A percentile compares a stretch with the other conserved stretches of the same genome.
Conservation (phyloP, 35 echinoderm and acorn worm species). For the Hemicentrotus pulcherrimus region DNA sequence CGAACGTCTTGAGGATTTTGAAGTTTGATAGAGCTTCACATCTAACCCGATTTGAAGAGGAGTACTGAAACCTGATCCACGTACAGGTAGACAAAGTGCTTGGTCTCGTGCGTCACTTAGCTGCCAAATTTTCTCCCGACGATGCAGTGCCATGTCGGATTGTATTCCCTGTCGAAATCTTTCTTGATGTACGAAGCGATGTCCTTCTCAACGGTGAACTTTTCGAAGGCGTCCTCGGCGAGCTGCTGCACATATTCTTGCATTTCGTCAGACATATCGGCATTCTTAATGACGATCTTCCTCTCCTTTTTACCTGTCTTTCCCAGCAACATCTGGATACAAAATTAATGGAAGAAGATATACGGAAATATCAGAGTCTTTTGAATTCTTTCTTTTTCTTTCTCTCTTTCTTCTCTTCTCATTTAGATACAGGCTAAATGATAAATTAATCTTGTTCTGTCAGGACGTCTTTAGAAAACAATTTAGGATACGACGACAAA, state of each 20-base stretch:
- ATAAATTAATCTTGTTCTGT: too few relatives aligned
- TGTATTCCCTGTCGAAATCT: slow-evolving; percentile 57
- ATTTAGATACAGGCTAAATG: too few relatives aligned
- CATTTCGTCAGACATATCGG: slow-evolving; percentile 66
- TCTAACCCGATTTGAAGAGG: background rate
- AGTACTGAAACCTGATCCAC: slow-evolving; percentile 55
- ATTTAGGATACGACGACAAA: too few relatives aligned
- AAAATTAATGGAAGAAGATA: too few relatives aligned
- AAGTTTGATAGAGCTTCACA: background rate
- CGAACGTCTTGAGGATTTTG: too few relatives aligned
- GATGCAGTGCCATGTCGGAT: slow-evolving; percentile 72
- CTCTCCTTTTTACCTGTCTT: background rate
- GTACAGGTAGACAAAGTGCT: slow-evolving; percentile 70
- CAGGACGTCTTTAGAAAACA: too few relatives aligned
- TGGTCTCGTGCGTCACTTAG: slow-evolving; percentile 74
- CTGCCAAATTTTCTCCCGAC: slow-evolving; percentile 72
- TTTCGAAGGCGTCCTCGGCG: slow-evolving; percentile 50
- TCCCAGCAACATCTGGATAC: too few relatives aligned
- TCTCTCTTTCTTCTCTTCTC: too few relatives aligned
- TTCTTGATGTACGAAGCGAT: slow-evolving; percentile 72
- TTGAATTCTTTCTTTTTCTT: too few relatives aligned
- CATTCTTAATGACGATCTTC: slow-evolving; percentile 54
- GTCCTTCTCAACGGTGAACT: slow-evolving; percentile 71
- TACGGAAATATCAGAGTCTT: too few relatives aligned
- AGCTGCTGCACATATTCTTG: slow-evolving; percentile 42